Percentiles rank a stretch among this genome's conserved stretches.
These are phyloP conservation scores for Zophobas atratus DNA, from an alignment of 1,140 invertebrate genomes.

Conservation along the genomic window DNA sequence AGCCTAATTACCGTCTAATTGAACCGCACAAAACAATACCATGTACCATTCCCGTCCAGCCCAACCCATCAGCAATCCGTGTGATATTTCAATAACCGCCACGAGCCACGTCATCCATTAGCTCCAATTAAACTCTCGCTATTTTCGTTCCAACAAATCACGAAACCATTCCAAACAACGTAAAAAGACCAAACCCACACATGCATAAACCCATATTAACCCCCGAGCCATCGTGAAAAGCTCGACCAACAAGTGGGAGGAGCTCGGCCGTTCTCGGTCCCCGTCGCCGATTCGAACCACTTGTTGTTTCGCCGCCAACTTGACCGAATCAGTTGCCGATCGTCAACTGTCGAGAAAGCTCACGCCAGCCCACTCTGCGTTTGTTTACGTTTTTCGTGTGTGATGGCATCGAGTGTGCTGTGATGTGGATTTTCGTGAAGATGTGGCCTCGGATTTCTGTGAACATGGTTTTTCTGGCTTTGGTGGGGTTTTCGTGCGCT, in stretches of 20 bases:
- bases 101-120: slow-evolving; percentile 37
- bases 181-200: slow-evolving; percentile 25
- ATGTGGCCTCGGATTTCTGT: slow-evolving; percentile 41
- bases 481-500: slow-evolving; percentile 66
- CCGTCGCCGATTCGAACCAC: slow-evolving; percentile 29
- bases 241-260: slow-evolving; percentile 38
- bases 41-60: background rate
- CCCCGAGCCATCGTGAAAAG: slow-evolving; percentile 14
- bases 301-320: slow-evolving; percentile 19
- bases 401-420: slow-evolving; percentile 8
- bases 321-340: background rate
- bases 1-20: background rate
- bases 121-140: slow-evolving; percentile 8
- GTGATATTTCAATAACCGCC: slow-evolving; percentile 26
- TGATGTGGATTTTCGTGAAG: slow-evolving; percentile 26
- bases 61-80: background rate
- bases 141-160: slow-evolving; percentile 32
- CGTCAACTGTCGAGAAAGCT: background rate
- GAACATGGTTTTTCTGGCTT: slow-evolving; percentile 6
- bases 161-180: background rate
- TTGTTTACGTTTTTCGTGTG: slow-evolving; percentile 25
- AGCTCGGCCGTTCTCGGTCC: slow-evolving; percentile 24
- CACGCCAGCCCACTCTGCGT: background rate
- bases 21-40: background rate
- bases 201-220: slow-evolving; percentile 16